A percentile compares a stretch with the other conserved stretches of the same genome.
These are phyloP conservation scores for pig (Sus scrofa) DNA, from an alignment of 2,113 vertebrate species.

Conservation along the genomic window T2T-Sscrofa CM000828.6:36505001-36505500, in stretches of 20 bases:
- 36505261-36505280: not conserved
- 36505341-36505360: conserved; percentile 25
- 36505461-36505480: conserved; percentile 22
- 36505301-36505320: not conserved
- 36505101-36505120: too few relatives aligned
- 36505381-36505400: not conserved
- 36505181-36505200: too few relatives aligned
- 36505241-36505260: too few relatives aligned
- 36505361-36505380: not conserved
- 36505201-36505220: too few relatives aligned
- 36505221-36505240: too few relatives aligned
- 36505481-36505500: not conserved
- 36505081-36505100: too few relatives aligned
- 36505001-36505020: too few relatives aligned
- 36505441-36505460: not conserved
- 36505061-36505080: too few relatives aligned
- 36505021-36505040: not conserved
- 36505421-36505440: not conserved
- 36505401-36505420: not conserved
- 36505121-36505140: too few relatives aligned
- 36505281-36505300: not conserved
- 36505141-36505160: too few relatives aligned
- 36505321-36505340: not conserved
- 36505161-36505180: too few relatives aligned
- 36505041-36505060: too few relatives aligned